Percentiles rank a stretch among this genome's conserved stretches.
phyloP scores from a whole-genome alignment of 2,797 vertebrate genomes.

The Emydoidea blandingii region DNA sequence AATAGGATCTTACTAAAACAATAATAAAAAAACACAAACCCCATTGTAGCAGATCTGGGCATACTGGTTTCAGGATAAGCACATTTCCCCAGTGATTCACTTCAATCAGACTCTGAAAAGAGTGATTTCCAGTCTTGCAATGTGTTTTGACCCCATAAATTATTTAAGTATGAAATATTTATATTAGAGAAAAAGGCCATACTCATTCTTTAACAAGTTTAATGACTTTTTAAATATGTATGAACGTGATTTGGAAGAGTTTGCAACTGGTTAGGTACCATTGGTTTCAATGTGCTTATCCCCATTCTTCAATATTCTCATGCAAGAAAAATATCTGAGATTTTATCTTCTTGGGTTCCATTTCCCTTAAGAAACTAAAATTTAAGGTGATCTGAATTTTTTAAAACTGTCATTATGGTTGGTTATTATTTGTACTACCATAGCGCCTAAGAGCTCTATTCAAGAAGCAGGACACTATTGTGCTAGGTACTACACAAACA shows the following conservation, averaged over 20 bases:
- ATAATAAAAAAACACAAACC: not conserved
- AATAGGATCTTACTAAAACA: rapidly evolving
- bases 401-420: not conserved
- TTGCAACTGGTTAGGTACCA: conserved; percentile 11
- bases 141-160: conserved; percentile 37
- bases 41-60: not conserved
- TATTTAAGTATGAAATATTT: conserved; percentile 68
- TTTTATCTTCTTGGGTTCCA: not conserved
- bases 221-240: conserved; percentile 55
- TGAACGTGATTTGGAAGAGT: conserved; percentile 22
- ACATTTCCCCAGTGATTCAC: not conserved
- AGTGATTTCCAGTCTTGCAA: not conserved
- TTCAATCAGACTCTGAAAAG: conserved; percentile 17
- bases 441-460: not conserved
- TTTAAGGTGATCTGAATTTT: not conserved
- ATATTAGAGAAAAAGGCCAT: conserved; percentile 41
- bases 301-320: not conserved
- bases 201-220: conserved; percentile 50
- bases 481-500: not conserved
- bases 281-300: not conserved
- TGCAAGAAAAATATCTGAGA: not conserved
- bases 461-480: not conserved
- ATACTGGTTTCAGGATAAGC: not conserved
- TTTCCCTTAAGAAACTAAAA: not conserved
- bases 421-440: not conserved